Evolutionary conservation across 2,888 invertebrate genomes (phyloP).

Genomic region (Zhuqinia jingwanae): DNA sequence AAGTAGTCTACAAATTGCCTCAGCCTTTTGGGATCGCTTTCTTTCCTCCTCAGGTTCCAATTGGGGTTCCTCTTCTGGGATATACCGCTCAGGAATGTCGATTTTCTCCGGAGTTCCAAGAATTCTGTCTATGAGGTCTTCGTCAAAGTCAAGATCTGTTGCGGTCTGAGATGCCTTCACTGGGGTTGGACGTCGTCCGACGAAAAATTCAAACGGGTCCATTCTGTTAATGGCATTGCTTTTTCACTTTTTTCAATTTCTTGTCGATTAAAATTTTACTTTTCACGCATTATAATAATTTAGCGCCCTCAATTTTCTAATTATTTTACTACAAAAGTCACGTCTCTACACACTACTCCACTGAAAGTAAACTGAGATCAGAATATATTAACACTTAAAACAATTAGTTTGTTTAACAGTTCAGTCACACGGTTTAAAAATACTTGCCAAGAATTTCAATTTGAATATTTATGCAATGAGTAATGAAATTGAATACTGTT

Average conservation of each 20-base stretch:
- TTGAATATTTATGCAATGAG: background rate
- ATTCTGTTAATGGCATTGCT: conserved; percentile 72
- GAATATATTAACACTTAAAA: too few relatives aligned
- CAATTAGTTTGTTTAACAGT: background rate
- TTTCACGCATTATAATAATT: background rate
- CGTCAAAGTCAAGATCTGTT: conserved; percentile 78
- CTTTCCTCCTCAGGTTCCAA: conserved; percentile 77
- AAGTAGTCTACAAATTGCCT: conserved; percentile 77
- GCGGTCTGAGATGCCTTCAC: conserved; percentile 74
- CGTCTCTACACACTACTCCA: background rate
- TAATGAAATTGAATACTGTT: background rate
- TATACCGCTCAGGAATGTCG: conserved; percentile 78
- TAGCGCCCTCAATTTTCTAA: background rate
- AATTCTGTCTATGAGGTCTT: conserved; percentile 77
- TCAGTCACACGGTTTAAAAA: background rate
- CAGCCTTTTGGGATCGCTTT: conserved; percentile 78
- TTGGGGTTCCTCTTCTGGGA: conserved; percentile 76
- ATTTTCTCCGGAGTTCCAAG: conserved; percentile 79
- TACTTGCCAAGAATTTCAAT: background rate
- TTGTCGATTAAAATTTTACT: background rate
- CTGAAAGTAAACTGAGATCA: background rate
- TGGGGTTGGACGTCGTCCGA: conserved; percentile 72
- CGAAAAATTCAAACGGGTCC: conserved; percentile 77
- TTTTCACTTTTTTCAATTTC: background rate
- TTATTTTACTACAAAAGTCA: background rate